Evolutionary conservation across 2,888 invertebrate genomes (phyloP).

Genomic region (Ashinkailepas kermadecensis): DNA sequence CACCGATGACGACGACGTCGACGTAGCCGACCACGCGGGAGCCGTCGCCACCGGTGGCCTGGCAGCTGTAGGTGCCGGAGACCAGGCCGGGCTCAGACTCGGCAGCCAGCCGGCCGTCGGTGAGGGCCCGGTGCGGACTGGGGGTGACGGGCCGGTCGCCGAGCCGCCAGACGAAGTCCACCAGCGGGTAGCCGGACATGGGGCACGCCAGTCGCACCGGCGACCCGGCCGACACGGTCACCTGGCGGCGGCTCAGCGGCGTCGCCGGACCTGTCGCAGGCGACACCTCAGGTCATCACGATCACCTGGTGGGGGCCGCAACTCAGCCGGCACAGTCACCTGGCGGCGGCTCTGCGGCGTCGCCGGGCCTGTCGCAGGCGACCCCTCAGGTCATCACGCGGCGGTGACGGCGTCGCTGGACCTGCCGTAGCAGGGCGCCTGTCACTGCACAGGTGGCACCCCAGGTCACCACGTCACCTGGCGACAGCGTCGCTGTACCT

Average conservation of each 20-base stretch:
- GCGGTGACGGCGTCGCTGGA: too few species aligned
- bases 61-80: neutral
- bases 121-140: neutral
- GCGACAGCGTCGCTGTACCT: too few species aligned
- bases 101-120: slow-evolving; percentile 10
- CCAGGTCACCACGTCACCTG: too few species aligned
- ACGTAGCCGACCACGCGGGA: neutral
- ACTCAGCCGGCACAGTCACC: too few species aligned
- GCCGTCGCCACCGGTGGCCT: slow-evolving; percentile 7
- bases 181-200: slow-evolving; percentile 12
- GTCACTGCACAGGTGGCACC: too few species aligned
- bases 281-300: too few species aligned
- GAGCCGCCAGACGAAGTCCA: neutral
- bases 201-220: neutral
- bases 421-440: too few species aligned
- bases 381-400: too few species aligned
- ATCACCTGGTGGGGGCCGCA: too few species aligned
- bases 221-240: neutral
- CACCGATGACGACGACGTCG: slow-evolving; percentile 10
- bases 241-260: neutral
- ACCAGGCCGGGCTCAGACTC: neutral
- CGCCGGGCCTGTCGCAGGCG: too few species aligned
- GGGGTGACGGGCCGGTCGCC: neutral
- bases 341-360: too few species aligned
- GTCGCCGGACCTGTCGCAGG: neutral